These are phyloP conservation scores for Caenorhabditis brenneri DNA, from an alignment of 1,140 invertebrate genomes.

Conservation along the genomic window DNA sequence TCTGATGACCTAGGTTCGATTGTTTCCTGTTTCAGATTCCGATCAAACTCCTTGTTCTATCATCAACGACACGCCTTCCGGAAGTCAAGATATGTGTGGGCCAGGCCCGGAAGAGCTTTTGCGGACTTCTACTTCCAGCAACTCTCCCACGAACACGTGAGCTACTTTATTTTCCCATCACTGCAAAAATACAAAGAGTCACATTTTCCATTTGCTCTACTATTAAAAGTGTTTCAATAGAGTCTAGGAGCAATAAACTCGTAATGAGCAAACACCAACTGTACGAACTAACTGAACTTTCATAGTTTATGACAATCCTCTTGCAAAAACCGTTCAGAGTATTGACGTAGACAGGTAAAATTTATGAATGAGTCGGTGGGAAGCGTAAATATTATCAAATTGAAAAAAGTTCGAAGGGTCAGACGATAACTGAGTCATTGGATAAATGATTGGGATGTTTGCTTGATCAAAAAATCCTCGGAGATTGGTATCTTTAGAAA, in stretches of 20 bases:
- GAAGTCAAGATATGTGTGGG: slow-evolving; percentile 3
- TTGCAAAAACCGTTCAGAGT: not conserved
- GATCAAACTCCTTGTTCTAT: not conserved
- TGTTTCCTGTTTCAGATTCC: not conserved
- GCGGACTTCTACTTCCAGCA: not conserved
- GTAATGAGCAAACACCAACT: not conserved
- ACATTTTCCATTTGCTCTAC: no score
- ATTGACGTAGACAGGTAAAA: not conserved
- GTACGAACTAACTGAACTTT: not conserved
- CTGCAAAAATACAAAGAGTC: not conserved
- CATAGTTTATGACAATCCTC: not conserved
- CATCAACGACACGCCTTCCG: not conserved
- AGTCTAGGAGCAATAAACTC: not conserved
- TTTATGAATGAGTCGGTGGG: not conserved
- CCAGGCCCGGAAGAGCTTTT: not conserved
- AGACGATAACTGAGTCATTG: not conserved
- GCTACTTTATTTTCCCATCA: not conserved
- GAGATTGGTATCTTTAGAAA: no score
- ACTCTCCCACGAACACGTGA: slow-evolving; percentile 16
- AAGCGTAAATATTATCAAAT: not conserved
- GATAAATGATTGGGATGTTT: not conserved
- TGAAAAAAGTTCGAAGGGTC: not conserved
- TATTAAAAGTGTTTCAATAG: not conserved
- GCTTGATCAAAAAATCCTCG: not conserved
- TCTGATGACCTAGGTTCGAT: no score